Conservation (phyloP, 1,140 invertebrate species). For the Protaetia brevitarsis region DNA sequence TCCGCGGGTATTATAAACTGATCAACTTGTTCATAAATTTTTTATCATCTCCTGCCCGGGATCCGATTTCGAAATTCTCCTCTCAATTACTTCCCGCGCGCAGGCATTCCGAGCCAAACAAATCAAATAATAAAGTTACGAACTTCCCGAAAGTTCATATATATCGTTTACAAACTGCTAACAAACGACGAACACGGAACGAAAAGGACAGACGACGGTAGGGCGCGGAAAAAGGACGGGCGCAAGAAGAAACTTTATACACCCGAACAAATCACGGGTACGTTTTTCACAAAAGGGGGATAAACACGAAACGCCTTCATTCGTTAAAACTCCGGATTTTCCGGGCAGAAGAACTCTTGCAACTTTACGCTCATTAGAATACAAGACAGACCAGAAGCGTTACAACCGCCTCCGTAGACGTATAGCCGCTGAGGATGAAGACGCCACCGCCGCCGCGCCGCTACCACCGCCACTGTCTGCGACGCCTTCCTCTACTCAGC, state of each 20-base stretch:
- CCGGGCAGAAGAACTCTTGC: constrained; percentile 13
- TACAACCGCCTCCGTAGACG: constrained; percentile 10
- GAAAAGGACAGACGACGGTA: not conserved
- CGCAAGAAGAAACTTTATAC: constrained; percentile 5
- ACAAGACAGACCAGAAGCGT: constrained; percentile 10
- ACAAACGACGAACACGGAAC: constrained; percentile 16
- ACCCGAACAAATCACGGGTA: constrained; percentile 17
- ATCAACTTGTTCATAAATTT: not conserved
- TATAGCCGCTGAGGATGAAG: too few relatives aligned
- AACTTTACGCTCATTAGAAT: constrained; percentile 16
- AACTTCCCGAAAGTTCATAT: constrained; percentile 16
- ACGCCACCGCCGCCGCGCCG: too few relatives aligned
- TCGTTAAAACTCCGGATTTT: constrained; percentile 16
- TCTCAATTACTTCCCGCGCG: not conserved
- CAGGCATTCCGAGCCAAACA: not conserved
- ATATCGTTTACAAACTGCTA: constrained; percentile 18
- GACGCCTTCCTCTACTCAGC: not conserved
- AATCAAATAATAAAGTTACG: constrained; percentile 18
- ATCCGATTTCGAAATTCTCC: not conserved
- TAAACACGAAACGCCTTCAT: constrained; percentile 16
- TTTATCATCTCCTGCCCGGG: constrained; percentile 6
- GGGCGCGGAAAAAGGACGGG: not conserved
- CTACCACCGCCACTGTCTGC: not conserved
- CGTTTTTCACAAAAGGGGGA: constrained; percentile 17
- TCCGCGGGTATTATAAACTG: constrained; percentile 5